These are phyloP conservation scores for Pleuronectes platessa DNA, from an alignment of 2,113 vertebrate species.

Conservation along the genomic window DNA sequence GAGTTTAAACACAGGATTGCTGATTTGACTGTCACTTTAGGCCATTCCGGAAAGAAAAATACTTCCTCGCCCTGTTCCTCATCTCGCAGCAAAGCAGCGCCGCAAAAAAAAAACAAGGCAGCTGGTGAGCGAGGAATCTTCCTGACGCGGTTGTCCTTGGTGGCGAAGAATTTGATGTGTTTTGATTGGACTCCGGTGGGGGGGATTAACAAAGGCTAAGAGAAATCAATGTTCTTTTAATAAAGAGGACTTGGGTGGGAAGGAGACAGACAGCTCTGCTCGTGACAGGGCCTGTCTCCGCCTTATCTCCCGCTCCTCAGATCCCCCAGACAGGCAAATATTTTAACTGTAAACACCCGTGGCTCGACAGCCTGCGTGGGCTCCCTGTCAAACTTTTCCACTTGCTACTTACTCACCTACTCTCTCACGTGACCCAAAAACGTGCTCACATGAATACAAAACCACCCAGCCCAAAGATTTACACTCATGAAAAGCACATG, in stretches of 20 bases:
- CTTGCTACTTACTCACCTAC: slow-evolving; percentile 61
- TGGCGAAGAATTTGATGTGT: slow-evolving; percentile 75
- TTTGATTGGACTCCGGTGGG: slow-evolving; percentile 74
- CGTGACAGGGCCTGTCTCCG: slow-evolving; percentile 71
- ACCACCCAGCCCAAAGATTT: slow-evolving; percentile 6
- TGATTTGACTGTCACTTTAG: slow-evolving; percentile 62
- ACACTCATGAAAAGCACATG: slow-evolving; percentile 7
- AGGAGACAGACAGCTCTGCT: slow-evolving; percentile 71
- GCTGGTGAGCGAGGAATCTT: slow-evolving; percentile 49
- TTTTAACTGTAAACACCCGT: slow-evolving; percentile 81
- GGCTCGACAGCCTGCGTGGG: slow-evolving; percentile 76
- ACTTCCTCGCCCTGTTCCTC: slow-evolving; percentile 21
- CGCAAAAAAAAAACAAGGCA: slow-evolving; percentile 61
- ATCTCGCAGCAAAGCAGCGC: slow-evolving; percentile 18
- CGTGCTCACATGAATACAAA: slow-evolving; percentile 37
- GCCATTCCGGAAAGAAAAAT: slow-evolving; percentile 49
- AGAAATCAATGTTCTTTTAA: slow-evolving; percentile 83
- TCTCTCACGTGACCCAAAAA: slow-evolving; percentile 29
- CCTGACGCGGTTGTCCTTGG: slow-evolving; percentile 71
- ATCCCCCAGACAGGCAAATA: slow-evolving; percentile 80
- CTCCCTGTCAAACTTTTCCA: slow-evolving; percentile 70
- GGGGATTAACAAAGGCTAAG: slow-evolving; percentile 78
- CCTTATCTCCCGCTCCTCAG: slow-evolving; percentile 78
- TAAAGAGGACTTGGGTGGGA: slow-evolving; percentile 78
- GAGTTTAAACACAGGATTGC: slow-evolving; percentile 43